phyloP scores from a whole-genome alignment of 1,140 invertebrate genomes.

The Cryptotermes secundus region DNA sequence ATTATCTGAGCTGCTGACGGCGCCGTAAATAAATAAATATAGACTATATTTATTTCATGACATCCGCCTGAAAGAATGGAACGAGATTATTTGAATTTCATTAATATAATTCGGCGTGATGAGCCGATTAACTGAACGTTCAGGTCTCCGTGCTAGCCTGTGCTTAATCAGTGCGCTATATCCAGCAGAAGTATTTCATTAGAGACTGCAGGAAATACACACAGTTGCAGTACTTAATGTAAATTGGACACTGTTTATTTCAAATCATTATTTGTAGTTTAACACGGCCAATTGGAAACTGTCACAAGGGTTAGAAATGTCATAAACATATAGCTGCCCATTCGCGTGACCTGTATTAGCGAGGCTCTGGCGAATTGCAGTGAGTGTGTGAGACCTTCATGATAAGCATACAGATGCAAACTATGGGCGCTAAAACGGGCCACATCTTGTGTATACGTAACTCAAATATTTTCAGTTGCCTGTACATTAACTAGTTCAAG shows the following conservation, averaged over 20 bases:
- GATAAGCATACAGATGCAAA: too few relatives aligned
- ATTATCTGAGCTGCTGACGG: too few relatives aligned
- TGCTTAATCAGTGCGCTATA: not conserved
- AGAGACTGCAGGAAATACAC: not conserved
- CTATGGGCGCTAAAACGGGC: too few relatives aligned
- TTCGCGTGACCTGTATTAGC: not conserved
- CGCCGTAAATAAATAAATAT: too few relatives aligned
- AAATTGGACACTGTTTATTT: not conserved
- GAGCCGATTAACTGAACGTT: not conserved
- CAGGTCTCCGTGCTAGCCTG: not conserved
- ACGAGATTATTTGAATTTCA: too few relatives aligned
- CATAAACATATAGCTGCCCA: not conserved
- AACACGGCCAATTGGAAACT: not conserved
- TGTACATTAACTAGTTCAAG: too few relatives aligned
- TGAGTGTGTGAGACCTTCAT: too few relatives aligned
- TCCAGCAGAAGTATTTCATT: not conserved
- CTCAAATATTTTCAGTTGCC: too few relatives aligned
- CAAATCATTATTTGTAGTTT: conserved; percentile 8
- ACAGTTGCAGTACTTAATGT: not conserved
- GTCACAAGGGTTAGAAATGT: not conserved
- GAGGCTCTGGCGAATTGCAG: not conserved
- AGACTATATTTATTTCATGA: too few relatives aligned
- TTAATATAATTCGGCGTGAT: not conserved
- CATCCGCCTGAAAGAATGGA: too few relatives aligned
- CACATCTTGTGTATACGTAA: too few relatives aligned